Evolutionary conservation across 2,888 invertebrate genomes (phyloP).

Genomic region (Lathronympha strigana): DNA sequence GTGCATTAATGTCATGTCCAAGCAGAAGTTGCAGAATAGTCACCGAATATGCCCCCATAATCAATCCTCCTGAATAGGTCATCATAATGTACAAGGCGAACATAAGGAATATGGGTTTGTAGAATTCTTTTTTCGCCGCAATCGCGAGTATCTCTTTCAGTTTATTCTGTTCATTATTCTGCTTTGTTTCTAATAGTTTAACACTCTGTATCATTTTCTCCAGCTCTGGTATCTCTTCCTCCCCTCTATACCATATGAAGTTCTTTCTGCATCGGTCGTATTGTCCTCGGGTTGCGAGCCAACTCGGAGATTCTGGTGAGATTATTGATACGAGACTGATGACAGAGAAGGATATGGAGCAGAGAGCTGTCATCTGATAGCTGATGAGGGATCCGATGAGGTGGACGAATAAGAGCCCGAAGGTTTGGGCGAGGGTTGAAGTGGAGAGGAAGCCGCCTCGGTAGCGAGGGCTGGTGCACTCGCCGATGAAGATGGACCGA

Average conservation of each 20-base stretch:
- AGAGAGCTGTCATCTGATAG: slow-evolving; percentile 82
- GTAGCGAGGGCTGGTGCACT: slow-evolving; percentile 81
- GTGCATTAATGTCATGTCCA: slow-evolving; percentile 83
- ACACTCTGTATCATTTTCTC: slow-evolving; percentile 48
- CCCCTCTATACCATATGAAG: slow-evolving; percentile 83
- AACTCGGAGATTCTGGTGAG: slow-evolving; percentile 86
- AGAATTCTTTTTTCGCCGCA: slow-evolving; percentile 73
- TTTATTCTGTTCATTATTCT: slow-evolving; percentile 6
- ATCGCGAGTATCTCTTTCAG: slow-evolving; percentile 49
- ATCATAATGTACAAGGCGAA: slow-evolving; percentile 85
- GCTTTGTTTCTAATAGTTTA: slow-evolving; percentile 26
- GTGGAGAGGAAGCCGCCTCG: slow-evolving; percentile 85
- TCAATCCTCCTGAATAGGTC: slow-evolving; percentile 87
- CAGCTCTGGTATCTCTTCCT: slow-evolving; percentile 62
- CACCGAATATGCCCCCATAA: slow-evolving; percentile 87
- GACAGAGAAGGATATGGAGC: slow-evolving; percentile 73
- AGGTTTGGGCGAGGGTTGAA: slow-evolving; percentile 81
- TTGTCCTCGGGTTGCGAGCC: slow-evolving; percentile 81
- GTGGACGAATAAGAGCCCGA: slow-evolving; percentile 85
- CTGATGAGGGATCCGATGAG: slow-evolving; percentile 81
- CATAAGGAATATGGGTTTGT: slow-evolving; percentile 83
- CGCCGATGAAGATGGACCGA: slow-evolving; percentile 78
- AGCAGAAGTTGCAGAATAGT: slow-evolving; percentile 83
- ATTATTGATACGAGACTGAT: slow-evolving; percentile 67
- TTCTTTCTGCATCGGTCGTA: slow-evolving; percentile 79